Conservation (phyloP, 2,797 vertebrate genomes). For the Enteromius thamalakanensis region DNA sequence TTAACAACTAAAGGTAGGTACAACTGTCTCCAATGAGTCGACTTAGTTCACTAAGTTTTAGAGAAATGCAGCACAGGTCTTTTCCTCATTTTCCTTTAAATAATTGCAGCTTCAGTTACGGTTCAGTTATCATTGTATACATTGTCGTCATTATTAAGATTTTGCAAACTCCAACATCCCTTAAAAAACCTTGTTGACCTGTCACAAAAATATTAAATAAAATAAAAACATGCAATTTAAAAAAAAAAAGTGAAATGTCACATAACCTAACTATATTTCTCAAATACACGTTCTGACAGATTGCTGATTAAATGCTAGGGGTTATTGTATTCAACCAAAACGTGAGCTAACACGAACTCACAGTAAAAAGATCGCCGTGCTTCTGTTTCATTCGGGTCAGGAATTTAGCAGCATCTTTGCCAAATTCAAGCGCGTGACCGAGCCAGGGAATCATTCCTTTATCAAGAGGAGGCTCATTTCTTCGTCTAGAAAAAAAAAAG, state of each 20-base stretch:
- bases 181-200: background rate
- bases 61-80: too few species aligned
- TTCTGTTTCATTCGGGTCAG: slow-evolving; percentile 84
- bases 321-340: background rate
- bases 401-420: slow-evolving; percentile 83
- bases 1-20: background rate
- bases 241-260: background rate
- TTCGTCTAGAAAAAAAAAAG: slow-evolving; percentile 65
- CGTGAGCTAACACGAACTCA: slow-evolving; percentile 64
- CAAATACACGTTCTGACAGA: too few species aligned
- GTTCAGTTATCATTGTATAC: too few species aligned
- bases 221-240: too few species aligned
- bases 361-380: slow-evolving; percentile 90
- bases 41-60: too few species aligned
- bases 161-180: background rate
- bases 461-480: slow-evolving; percentile 87
- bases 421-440: slow-evolving; percentile 85
- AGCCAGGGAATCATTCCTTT: slow-evolving; percentile 85
- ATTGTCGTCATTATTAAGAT: too few species aligned
- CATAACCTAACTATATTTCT: background rate
- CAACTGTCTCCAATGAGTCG: too few species aligned
- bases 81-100: too few species aligned
- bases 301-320: background rate
- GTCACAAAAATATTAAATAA: background rate
- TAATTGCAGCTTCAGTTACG: too few species aligned